Evolutionary conservation across 1,140 invertebrate genomes (phyloP).

Genomic region (Parapsyche elsis): DNA sequence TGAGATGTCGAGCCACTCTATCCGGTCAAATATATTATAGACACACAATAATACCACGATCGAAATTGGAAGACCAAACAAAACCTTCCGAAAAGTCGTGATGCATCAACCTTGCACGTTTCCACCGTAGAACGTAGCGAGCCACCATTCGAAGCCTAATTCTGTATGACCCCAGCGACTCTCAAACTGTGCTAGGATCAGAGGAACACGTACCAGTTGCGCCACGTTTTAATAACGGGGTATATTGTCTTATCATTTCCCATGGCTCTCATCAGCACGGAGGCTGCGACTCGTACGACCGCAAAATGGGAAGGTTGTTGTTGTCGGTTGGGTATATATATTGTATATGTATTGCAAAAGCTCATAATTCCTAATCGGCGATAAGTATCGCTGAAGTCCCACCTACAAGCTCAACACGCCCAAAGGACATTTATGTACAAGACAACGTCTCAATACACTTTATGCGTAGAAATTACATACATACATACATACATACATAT

Average conservation of each 20-base stretch:
- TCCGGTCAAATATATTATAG: not conserved
- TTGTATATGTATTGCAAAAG: not conserved
- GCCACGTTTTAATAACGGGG: not conserved
- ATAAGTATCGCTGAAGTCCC: slow-evolving; percentile 15
- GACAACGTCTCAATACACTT: slow-evolving; percentile 18
- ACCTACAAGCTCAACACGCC: slow-evolving; percentile 1
- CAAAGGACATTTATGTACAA: slow-evolving; percentile 20
- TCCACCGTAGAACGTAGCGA: not conserved
- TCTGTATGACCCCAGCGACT: no score
- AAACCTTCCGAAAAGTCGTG: not conserved
- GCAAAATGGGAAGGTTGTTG: not conserved
- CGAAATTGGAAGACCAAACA: no score
- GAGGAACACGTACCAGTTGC: not conserved
- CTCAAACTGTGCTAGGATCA: no score
- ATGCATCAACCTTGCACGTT: slow-evolving; percentile 4
- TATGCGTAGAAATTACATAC: not conserved
- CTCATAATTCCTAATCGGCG: slow-evolving; percentile 18
- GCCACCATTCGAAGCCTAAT: no score
- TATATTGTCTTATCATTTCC: slow-evolving; percentile 1
- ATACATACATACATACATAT: no score
- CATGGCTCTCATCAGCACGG: not conserved
- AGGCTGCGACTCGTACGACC: not conserved
- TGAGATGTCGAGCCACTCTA: not conserved
- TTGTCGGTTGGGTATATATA: not conserved
- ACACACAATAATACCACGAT: no score